A percentile compares a stretch with the other conserved stretches of the same genome.
These are phyloP conservation scores for Leiothrix lutea DNA, from an alignment of 2,113 vertebrate species.

Conservation along the genomic window DNA sequence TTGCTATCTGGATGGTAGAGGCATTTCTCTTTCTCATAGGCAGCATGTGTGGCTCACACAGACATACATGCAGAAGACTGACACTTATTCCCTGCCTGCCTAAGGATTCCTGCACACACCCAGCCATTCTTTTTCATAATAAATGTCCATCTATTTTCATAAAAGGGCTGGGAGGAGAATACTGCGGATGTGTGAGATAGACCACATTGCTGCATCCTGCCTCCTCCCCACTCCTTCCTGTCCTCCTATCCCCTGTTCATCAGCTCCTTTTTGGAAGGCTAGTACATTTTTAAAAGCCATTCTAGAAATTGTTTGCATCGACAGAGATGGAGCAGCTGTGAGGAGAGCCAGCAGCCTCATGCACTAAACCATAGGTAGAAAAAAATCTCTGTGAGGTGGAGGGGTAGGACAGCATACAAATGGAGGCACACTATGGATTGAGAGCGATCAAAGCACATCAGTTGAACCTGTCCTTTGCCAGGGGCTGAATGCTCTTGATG, in stretches of 20 bases:
- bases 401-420: background rate
- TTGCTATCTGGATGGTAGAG: background rate
- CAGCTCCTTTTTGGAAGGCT: conserved; percentile 14
- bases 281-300: conserved; percentile 45
- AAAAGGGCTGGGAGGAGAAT: background rate
- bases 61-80: background rate
- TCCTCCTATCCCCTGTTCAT: background rate
- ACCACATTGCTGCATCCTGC: background rate
- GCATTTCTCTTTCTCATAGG: background rate
- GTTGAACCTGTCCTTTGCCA: background rate
- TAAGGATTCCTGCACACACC: background rate
- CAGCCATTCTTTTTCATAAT: conserved; percentile 49
- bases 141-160: conserved; percentile 44
- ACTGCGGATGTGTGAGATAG: background rate
- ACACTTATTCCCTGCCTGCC: background rate
- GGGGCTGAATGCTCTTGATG: background rate
- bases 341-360: background rate
- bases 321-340: conserved; percentile 21
- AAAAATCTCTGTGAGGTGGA: background rate
- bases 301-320: background rate
- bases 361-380: background rate
- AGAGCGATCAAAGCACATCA: background rate
- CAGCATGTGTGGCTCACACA: background rate
- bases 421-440: background rate
- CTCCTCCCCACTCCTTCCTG: background rate